Percentiles rank a stretch among this genome's conserved stretches.
phyloP scores from a whole-genome alignment of 2,888 invertebrate genomes.

The Melinaea marsaeus region DNA sequence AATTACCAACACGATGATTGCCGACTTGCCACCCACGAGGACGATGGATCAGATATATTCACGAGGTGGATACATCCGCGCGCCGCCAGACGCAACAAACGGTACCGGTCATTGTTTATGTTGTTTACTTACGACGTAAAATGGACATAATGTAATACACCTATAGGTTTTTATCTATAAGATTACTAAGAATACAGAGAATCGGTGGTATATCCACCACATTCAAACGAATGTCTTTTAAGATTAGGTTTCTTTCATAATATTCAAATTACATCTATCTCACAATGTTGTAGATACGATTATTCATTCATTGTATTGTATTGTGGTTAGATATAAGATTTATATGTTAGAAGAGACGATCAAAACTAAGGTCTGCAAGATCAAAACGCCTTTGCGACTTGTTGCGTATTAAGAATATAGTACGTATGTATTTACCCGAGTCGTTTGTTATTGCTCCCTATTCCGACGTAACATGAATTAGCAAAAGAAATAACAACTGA shows the following conservation, averaged over 20 bases:
- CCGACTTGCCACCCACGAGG: constrained; percentile 54
- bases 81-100: constrained; percentile 41
- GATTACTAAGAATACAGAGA: constrained; percentile 16
- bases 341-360: constrained; percentile 40
- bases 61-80: constrained; percentile 38
- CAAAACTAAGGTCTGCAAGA: constrained; percentile 44
- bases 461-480: constrained; percentile 31
- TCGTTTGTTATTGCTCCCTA: constrained; percentile 46
- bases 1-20: constrained; percentile 56
- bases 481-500: too few species aligned
- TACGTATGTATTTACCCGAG: constrained; percentile 24
- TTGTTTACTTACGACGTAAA: constrained; percentile 42
- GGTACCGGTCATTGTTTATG: constrained; percentile 56
- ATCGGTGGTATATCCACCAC: constrained; percentile 11
- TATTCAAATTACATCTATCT: background rate
- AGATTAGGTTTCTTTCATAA: background rate
- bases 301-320: constrained; percentile 15
- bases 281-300: constrained; percentile 27
- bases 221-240: background rate
- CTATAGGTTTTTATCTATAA: constrained; percentile 18
- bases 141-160: background rate
- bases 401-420: constrained; percentile 48
- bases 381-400: constrained; percentile 51
- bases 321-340: constrained; percentile 9
- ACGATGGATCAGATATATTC: constrained; percentile 47